Evolutionary conservation across 2,888 invertebrate species (phyloP).

Genomic region (Odontomyia ornata): DNA sequence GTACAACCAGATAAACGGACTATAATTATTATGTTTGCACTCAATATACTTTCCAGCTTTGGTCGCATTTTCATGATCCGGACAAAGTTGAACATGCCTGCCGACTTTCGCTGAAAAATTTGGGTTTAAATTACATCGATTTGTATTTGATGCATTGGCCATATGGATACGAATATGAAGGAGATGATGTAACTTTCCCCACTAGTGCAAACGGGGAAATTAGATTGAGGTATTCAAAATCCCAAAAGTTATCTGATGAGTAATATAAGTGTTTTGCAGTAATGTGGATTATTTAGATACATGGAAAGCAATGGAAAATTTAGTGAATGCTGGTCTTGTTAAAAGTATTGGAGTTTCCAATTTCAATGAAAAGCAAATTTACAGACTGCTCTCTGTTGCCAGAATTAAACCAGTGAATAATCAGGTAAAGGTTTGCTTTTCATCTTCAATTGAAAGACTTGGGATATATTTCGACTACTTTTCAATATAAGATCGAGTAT

Average conservation of each 20-base stretch:
- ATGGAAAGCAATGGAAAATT: conserved; percentile 81
- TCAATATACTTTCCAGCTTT: conserved; percentile 54
- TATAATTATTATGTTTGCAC: neutral
- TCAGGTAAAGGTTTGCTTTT: conserved; percentile 62
- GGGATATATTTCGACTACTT: too few relatives aligned
- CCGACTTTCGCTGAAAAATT: conserved; percentile 69
- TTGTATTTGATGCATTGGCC: conserved; percentile 86
- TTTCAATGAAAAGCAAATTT: conserved; percentile 82
- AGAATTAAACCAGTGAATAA: conserved; percentile 73
- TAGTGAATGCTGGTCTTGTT: conserved; percentile 74
- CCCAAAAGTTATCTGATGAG: neutral
- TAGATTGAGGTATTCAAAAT: conserved; percentile 51
- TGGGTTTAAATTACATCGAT: conserved; percentile 80
- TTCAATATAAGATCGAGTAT: conserved; percentile 56
- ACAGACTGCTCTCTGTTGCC: conserved; percentile 72
- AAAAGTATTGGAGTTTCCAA: conserved; percentile 87
- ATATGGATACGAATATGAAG: conserved; percentile 69
- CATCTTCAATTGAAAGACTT: neutral
- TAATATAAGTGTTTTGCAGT: conserved; percentile 58
- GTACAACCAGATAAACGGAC: too few relatives aligned
- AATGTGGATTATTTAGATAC: conserved; percentile 80
- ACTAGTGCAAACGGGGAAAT: conserved; percentile 50
- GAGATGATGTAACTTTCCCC: conserved; percentile 55
- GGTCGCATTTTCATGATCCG: conserved; percentile 66
- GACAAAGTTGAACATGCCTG: conserved; percentile 72